phyloP scores from a whole-genome alignment of 2,888 invertebrate genomes.

The Cryptosula pallasiana region DNA sequence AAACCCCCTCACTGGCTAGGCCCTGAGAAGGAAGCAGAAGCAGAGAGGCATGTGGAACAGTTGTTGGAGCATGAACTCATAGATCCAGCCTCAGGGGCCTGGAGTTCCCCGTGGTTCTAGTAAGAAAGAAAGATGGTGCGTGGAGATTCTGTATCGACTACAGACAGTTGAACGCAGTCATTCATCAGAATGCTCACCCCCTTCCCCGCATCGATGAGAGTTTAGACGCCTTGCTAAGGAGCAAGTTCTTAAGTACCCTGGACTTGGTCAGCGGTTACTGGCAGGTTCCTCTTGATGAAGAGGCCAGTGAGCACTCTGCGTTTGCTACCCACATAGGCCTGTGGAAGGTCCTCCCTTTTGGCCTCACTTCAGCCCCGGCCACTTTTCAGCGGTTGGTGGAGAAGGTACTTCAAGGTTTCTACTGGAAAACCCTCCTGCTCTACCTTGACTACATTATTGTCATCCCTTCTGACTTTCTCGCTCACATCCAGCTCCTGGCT shows the following conservation, averaged over 20 bases:
- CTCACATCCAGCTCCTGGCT: not conserved
- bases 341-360: not conserved
- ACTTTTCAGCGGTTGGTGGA: not conserved
- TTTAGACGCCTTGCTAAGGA: not conserved
- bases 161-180: not conserved
- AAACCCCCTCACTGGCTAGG: not conserved
- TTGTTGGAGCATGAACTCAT: not conserved
- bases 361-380: not conserved
- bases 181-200: not conserved
- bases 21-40: not conserved
- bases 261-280: not conserved
- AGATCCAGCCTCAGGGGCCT: not conserved
- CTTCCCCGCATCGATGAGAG: not conserved
- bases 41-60: not conserved
- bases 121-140: not conserved
- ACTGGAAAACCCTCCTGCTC: not conserved
- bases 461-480: not conserved
- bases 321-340: not conserved
- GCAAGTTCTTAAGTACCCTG: not conserved
- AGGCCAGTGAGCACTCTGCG: not conserved
- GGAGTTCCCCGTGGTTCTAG: not conserved
- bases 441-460: not conserved
- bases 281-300: not conserved
- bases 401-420: not conserved
- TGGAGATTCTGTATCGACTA: not conserved